Evolutionary conservation across 2,888 invertebrate species (phyloP).

Genomic region (Peribatodes rhomboidaria): DNA sequence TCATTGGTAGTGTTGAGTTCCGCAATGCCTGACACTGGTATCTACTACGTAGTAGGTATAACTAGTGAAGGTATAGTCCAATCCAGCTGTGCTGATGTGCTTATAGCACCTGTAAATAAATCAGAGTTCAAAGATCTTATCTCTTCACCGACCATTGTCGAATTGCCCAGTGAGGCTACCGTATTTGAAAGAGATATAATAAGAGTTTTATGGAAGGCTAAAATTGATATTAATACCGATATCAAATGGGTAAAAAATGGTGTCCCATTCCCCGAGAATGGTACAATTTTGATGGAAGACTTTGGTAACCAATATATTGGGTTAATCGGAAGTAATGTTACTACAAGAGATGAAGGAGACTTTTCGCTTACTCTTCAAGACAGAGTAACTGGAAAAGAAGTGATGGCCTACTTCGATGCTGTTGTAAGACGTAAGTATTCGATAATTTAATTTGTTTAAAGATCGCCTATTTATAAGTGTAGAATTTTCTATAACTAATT

Average conservation of each 20-base stretch:
- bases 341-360: constrained; percentile 41
- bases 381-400: constrained; percentile 35
- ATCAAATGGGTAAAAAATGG: constrained; percentile 49
- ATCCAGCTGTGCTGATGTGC: constrained; percentile 53
- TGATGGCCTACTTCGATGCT: constrained; percentile 39
- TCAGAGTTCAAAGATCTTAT: constrained; percentile 28
- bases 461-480: no score
- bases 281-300: constrained; percentile 37
- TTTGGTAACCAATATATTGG: constrained; percentile 51
- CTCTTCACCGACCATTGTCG: background rate
- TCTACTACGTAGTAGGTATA: constrained; percentile 53
- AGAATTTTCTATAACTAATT: no score
- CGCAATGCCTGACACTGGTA: constrained; percentile 51
- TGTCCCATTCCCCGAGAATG: constrained; percentile 24
- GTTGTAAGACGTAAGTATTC: constrained; percentile 51
- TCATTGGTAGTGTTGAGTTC: constrained; percentile 45
- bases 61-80: constrained; percentile 45
- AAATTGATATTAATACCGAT: constrained; percentile 42
- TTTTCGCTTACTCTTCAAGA: constrained; percentile 48
- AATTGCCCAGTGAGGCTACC: constrained; percentile 45
- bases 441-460: no score
- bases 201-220: constrained; percentile 49
- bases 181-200: constrained; percentile 13
- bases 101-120: constrained; percentile 41
- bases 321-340: constrained; percentile 43